Evolutionary conservation across 2,888 invertebrate species (phyloP).

Genomic region (Herminia tarsipennalis): DNA sequence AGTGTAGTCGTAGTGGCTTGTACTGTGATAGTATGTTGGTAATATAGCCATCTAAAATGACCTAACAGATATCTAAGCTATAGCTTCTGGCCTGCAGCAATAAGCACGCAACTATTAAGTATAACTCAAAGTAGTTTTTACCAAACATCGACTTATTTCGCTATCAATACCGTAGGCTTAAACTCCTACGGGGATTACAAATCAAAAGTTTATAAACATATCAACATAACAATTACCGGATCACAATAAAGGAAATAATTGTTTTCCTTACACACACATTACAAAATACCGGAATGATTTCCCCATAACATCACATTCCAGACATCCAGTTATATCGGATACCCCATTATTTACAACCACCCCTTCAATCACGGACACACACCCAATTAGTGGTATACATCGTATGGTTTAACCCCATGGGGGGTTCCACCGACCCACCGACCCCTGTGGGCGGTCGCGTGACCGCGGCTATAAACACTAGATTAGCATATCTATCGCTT

Average conservation of each 20-base stretch:
- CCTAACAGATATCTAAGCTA: too few species aligned
- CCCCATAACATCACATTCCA: not conserved
- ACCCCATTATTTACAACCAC: not conserved
- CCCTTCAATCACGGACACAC: conserved; percentile 10
- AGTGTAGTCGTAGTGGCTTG: too few species aligned
- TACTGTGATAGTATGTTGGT: too few species aligned
- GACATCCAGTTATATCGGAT: not conserved
- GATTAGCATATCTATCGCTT: conserved; percentile 49
- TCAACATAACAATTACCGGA: too few species aligned
- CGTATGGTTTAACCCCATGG: not conserved
- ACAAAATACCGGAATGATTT: not conserved
- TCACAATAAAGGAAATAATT: not conserved
- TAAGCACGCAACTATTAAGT: too few species aligned
- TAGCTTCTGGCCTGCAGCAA: too few species aligned
- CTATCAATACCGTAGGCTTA: too few species aligned
- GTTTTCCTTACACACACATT: not conserved
- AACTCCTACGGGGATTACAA: too few species aligned
- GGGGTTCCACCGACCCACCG: not conserved
- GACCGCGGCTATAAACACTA: conserved; percentile 45
- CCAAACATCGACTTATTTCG: too few species aligned
- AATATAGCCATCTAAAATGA: too few species aligned
- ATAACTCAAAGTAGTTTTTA: too few species aligned
- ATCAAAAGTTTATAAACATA: too few species aligned
- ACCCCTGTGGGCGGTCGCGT: conserved; percentile 31
- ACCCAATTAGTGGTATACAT: conserved; percentile 7